Percentiles rank a stretch among this genome's conserved stretches.
Evolutionary conservation across 1,140 invertebrate species (phyloP).

Genomic region (Cotesia vestalis): DNA sequence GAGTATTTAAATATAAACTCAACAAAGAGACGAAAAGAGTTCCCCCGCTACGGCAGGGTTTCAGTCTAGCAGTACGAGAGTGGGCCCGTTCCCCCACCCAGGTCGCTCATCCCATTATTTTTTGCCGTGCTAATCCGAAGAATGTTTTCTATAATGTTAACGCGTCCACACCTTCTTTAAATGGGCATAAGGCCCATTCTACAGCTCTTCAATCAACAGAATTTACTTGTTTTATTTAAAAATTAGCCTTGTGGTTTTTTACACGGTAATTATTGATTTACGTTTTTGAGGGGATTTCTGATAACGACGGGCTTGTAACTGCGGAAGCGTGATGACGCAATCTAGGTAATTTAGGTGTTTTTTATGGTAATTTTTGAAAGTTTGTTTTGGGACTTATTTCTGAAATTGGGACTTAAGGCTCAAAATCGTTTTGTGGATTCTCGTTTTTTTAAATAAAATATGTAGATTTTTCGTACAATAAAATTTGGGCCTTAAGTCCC

Average conservation of each 20-base stretch:
- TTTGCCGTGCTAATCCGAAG: constrained; percentile 28
- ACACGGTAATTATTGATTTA: constrained; percentile 1
- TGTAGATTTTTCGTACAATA: too few relatives aligned
- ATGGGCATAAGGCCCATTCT: constrained; percentile 11
- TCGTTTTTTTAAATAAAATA: too few relatives aligned
- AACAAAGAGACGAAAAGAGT: constrained; percentile 9
- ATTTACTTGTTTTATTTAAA: constrained; percentile 8
- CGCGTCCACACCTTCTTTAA: constrained; percentile 40
- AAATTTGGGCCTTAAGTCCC: too few relatives aligned
- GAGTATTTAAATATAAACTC: background rate
- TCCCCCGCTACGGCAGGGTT: background rate
- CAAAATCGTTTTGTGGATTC: too few relatives aligned
- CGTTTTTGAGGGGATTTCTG: too few relatives aligned
- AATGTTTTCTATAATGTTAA: constrained; percentile 38
- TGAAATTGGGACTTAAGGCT: too few relatives aligned
- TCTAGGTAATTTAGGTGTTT: constrained; percentile 13
- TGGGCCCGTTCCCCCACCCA: constrained; percentile 24
- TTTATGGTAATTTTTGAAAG: background rate
- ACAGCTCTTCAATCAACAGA: background rate
- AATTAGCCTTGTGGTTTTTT: background rate
- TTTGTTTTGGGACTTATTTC: too few relatives aligned
- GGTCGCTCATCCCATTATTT: constrained; percentile 40
- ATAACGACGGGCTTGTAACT: background rate
- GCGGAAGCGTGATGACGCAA: constrained; percentile 1
- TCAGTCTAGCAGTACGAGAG: background rate